Evolutionary conservation across 2,797 vertebrate species (phyloP), one percentile per base, ranked within the genome.

Genomic region (Chaetodon trifasciatus): DNA sequence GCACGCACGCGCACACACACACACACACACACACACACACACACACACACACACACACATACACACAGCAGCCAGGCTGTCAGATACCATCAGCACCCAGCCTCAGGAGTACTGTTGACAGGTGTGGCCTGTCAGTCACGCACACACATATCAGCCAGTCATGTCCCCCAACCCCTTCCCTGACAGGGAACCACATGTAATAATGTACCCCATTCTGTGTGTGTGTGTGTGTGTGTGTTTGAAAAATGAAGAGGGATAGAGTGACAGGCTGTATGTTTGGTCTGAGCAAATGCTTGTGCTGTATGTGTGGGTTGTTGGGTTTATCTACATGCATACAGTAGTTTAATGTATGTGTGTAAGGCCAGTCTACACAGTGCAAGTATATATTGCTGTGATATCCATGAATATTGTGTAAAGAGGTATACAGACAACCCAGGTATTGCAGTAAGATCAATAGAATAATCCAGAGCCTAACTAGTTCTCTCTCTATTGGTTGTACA

Each of bases 101-200:
- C 82, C 88, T 84, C 73, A 89, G 74, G 90, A 94, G 88, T 74
- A 70, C 81, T 88, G 86, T 78, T 95, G 95, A 95, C 94, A 95
- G 94, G 93, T 95, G 92, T 94, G 93, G 88, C 90, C 93, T 89
- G 66, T 92, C 92, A 93, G 93, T 94, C 94, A 95, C 86, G 66
- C 93, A 89, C 83, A 75, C 73, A 78, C 83, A 82, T 77, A 90
- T 82, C 85, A 93, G 79, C 83, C 69, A 89, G 78, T 68, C 86
- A 76, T 61, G 64, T 88, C 88, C 87, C 87, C 84, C 76, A 77
- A 88, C 79, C 89, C 75, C 72, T 85, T 12, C 68, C 82, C 86
- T 91, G 85, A 91, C 89, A 89, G 83, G 83, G 68, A 88, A 81
- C 83, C 84, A 82, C 88, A 78, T 89, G 86, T 71, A 84, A 92